phyloP scores from a whole-genome alignment of 1,140 invertebrate genomes.

The Pemphigus obesinymphae region DNA sequence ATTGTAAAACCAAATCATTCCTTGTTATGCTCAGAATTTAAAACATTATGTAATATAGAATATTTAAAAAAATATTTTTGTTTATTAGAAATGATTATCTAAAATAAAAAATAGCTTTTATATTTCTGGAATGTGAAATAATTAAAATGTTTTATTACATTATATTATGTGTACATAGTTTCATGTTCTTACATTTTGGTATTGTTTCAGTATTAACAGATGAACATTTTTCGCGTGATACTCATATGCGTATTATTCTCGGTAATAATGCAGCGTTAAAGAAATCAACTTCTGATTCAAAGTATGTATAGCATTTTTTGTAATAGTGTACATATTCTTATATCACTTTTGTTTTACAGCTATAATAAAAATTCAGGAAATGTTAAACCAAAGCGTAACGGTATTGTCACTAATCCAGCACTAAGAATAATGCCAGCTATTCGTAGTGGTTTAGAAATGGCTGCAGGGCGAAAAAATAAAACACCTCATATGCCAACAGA shows the following conservation, averaged over 20 bases:
- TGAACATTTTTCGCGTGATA: constrained; percentile 74
- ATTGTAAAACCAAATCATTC: no score
- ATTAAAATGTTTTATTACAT: no score
- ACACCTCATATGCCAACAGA: constrained; percentile 54
- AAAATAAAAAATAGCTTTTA: no score
- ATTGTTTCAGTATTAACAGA: constrained; percentile 50
- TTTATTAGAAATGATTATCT: no score
- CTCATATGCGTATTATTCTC: constrained; percentile 84
- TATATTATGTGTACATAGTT: no score
- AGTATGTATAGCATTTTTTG: not conserved
- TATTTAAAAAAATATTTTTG: no score
- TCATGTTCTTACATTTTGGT: not conserved
- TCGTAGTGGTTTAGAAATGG: constrained; percentile 63
- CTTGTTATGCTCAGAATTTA: no score
- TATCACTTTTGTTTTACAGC: not conserved
- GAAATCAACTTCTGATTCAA: constrained; percentile 6
- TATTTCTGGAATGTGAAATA: no score
- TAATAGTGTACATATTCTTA: not conserved
- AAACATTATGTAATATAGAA: no score
- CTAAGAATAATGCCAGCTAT: constrained; percentile 68
- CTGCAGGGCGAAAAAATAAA: constrained; percentile 54
- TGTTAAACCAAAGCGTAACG: constrained; percentile 72
- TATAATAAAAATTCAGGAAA: constrained; percentile 48
- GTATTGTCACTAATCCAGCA: constrained; percentile 87
- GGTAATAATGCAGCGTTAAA: constrained; percentile 51